These are phyloP conservation scores for Chaetura pelagica DNA, from an alignment of 2,113 vertebrate species.

Conservation along the genomic window DNA sequence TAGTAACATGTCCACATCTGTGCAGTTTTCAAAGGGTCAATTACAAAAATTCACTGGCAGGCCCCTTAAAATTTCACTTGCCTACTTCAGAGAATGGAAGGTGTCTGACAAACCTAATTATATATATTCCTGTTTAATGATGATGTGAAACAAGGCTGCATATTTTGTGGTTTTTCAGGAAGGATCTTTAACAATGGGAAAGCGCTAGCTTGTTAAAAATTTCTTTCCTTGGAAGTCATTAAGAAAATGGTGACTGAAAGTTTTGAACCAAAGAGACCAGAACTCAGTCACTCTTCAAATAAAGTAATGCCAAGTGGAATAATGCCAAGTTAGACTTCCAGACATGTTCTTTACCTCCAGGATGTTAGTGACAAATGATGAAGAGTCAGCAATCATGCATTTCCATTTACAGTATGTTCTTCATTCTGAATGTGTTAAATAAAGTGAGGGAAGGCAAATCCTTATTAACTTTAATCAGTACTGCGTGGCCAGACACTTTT, in stretches of 20 bases:
- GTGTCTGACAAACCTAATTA: background rate
- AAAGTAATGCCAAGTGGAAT: background rate
- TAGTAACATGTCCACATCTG: background rate
- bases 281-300: background rate
- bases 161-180: background rate
- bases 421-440: constrained; percentile 20
- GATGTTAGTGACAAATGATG: constrained; percentile 22
- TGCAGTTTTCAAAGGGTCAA: background rate
- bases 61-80: background rate
- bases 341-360: constrained; percentile 1
- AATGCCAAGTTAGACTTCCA: background rate
- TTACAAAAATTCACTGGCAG: background rate
- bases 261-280: background rate
- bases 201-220: background rate
- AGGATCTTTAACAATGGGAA: background rate
- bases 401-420: constrained; percentile 37
- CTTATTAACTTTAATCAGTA: constrained; percentile 14
- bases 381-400: constrained; percentile 20
- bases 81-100: background rate
- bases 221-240: background rate
- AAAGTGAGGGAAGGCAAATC: constrained; percentile 37
- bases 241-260: background rate
- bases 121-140: background rate
- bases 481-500: background rate
- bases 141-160: background rate